A percentile compares a stretch with the other conserved stretches of the same genome.
phyloP scores from a whole-genome alignment of 2,888 invertebrate species.

The Pyrrhia umbra region DNA sequence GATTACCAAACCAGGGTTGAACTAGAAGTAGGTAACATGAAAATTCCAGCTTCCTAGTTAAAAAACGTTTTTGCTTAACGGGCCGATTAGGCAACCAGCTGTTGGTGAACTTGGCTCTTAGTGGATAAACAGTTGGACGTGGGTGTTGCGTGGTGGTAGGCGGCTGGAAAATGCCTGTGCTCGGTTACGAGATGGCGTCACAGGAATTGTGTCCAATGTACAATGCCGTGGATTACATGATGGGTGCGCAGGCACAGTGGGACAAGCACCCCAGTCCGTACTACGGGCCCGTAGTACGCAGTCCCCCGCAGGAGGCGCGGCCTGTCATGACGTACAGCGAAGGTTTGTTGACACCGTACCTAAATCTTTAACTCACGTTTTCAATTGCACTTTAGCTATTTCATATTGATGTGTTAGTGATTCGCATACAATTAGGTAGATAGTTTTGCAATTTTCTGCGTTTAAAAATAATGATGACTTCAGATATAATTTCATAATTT shows the following conservation, averaged over 20 bases:
- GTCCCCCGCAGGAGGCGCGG: constrained; percentile 63
- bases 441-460: constrained; percentile 10
- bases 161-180: constrained; percentile 84
- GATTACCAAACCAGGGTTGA: too few relatives aligned
- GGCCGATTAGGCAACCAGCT: too few relatives aligned
- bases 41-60: too few relatives aligned
- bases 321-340: constrained; percentile 55
- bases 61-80: too few relatives aligned
- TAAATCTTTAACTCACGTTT: constrained; percentile 24
- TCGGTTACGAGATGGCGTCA: constrained; percentile 81
- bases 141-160: constrained; percentile 67
- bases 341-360: constrained; percentile 74
- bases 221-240: constrained; percentile 75
- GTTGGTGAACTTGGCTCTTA: too few relatives aligned
- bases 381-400: constrained; percentile 26
- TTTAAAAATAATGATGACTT: constrained; percentile 40
- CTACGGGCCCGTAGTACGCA: constrained; percentile 71
- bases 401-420: constrained; percentile 22
- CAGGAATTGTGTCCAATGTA: constrained; percentile 82
- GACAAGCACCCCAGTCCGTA: constrained; percentile 77
- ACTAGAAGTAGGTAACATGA: too few relatives aligned
- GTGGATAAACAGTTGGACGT: constrained; percentile 71
- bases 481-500: constrained; percentile 10
- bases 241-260: constrained; percentile 74
- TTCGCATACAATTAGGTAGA: constrained; percentile 27